Evolutionary conservation across 2,797 vertebrate genomes (phyloP).

Genomic region (Fistularia tabacaria): DNA sequence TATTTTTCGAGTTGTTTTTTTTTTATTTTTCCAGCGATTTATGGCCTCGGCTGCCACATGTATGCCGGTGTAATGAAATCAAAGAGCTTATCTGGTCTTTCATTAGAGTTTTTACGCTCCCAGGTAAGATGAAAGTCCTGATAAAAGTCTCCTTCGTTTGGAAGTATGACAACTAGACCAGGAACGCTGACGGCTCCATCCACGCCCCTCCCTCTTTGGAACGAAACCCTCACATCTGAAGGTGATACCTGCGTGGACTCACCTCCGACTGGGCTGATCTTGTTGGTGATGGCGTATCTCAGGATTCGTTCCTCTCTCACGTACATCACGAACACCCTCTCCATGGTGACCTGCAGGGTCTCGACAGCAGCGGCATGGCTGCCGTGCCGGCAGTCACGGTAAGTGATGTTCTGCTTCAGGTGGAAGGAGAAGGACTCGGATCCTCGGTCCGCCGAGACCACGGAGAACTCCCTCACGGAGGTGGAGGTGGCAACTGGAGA

Average conservation of each 20-base stretch:
- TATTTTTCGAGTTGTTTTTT: no score
- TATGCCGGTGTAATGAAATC: no score
- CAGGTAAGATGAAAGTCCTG: no score
- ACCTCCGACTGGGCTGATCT: slow-evolving; percentile 81
- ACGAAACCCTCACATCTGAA: background rate
- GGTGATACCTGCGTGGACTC: slow-evolving; percentile 27
- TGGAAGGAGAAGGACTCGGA: slow-evolving; percentile 82
- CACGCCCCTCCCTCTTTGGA: background rate
- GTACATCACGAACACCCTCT: slow-evolving; percentile 85
- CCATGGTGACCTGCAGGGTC: slow-evolving; percentile 79
- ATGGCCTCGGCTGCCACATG: no score
- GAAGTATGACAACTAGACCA: no score
- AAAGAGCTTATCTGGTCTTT: no score
- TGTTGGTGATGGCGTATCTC: slow-evolving; percentile 88
- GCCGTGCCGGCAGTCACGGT: slow-evolving; percentile 75
- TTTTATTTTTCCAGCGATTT: no score
- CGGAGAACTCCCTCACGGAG: slow-evolving; percentile 77
- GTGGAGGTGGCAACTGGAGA: slow-evolving; percentile 79
- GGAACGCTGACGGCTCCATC: no score
- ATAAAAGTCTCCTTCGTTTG: no score
- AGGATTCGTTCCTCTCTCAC: slow-evolving; percentile 83
- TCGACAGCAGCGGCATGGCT: slow-evolving; percentile 30
- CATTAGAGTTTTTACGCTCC: no score
- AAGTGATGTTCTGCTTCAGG: slow-evolving; percentile 86
- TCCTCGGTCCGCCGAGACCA: slow-evolving; percentile 65